Evolutionary conservation across 2,113 vertebrate species (phyloP).

Genomic region (Heterochromis multidens): DNA sequence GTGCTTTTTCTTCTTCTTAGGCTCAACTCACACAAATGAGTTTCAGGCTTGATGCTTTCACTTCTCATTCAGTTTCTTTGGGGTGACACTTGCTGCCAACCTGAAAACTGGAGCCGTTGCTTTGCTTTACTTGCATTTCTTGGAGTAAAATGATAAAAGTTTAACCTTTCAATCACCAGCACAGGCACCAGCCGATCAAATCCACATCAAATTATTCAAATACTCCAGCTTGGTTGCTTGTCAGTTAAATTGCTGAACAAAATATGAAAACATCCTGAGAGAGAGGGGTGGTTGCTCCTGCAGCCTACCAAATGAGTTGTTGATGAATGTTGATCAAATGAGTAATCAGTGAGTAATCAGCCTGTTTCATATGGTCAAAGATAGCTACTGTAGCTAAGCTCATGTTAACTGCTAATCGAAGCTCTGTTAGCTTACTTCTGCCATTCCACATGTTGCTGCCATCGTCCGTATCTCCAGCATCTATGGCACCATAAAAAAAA

Average conservation of each 20-base stretch:
- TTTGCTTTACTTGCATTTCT: not conserved
- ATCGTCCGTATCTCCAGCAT: not conserved
- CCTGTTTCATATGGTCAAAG: not conserved
- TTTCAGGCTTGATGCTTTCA: not conserved
- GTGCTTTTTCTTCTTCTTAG: not conserved
- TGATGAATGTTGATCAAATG: not conserved
- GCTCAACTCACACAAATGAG: not conserved
- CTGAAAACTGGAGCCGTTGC: not conserved
- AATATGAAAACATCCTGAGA: not conserved
- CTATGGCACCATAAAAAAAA: not conserved
- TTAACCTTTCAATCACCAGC: not conserved
- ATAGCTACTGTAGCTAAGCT: not conserved
- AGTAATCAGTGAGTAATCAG: not conserved
- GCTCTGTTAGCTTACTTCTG: not conserved
- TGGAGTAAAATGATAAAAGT: not conserved
- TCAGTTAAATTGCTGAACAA: not conserved
- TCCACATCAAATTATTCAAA: not conserved
- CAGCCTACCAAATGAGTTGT: not conserved
- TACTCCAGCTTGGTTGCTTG: not conserved
- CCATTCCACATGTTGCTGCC: not conserved
- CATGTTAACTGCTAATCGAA: not conserved
- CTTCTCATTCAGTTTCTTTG: rapidly evolving
- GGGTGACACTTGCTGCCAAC: not conserved
- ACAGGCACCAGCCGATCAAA: not conserved
- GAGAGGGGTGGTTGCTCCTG: not conserved